A percentile compares a stretch with the other conserved stretches of the same genome.
Conservation (phyloP, 2,113 vertebrate species). For the Mobula birostris region DNA sequence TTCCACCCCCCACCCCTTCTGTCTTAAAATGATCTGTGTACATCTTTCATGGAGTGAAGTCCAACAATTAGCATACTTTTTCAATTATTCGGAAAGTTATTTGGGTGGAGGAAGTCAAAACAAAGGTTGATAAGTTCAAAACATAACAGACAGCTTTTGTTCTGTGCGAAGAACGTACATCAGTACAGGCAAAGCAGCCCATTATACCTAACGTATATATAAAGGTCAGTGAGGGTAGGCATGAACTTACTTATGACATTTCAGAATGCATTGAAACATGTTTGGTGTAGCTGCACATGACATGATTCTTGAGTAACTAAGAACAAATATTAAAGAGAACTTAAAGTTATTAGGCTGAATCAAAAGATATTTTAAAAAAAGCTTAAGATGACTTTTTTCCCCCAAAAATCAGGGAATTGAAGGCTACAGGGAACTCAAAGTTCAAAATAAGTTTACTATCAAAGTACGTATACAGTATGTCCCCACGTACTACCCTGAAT, state of each 20-base stretch:
- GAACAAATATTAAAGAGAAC: background rate
- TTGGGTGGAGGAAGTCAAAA: constrained; percentile 2
- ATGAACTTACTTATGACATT: background rate
- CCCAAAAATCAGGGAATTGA: too few species aligned
- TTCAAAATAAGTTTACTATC: too few species aligned
- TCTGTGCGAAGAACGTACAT: background rate
- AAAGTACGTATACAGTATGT: too few species aligned
- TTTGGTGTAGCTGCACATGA: background rate
- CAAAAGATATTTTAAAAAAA: too few species aligned
- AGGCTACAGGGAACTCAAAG: too few species aligned
- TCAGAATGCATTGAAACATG: background rate
- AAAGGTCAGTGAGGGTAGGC: background rate
- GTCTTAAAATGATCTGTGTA: background rate
- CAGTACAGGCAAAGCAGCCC: background rate
- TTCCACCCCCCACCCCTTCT: too few species aligned
- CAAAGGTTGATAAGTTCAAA: background rate
- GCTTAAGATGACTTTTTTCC: too few species aligned
- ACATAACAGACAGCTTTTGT: constrained; percentile 12
- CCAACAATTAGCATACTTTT: constrained; percentile 3
- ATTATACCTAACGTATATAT: background rate
- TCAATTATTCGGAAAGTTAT: background rate
- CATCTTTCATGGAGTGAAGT: background rate
- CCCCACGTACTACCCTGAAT: too few species aligned
- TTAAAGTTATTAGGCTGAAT: background rate
- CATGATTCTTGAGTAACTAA: background rate